Percentiles rank a stretch among this genome's conserved stretches.
phyloP scores from a whole-genome alignment of 2,113 vertebrate species.

The Thinocorus orbignyianus region DNA sequence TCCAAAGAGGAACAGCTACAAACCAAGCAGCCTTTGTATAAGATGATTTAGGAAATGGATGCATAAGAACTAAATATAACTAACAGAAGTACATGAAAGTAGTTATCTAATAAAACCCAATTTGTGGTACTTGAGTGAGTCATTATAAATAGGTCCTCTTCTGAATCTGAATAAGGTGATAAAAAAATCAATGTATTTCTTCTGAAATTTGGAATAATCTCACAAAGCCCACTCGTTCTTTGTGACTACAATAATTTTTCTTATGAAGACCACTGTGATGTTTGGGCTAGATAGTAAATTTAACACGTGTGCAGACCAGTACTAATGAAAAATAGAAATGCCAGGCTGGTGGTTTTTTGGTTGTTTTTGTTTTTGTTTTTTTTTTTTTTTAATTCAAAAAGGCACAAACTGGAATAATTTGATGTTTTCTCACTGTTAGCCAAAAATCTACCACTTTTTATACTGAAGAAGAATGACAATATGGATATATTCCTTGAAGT shows the following conservation, averaged over 20 bases:
- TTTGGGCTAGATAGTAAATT: background rate
- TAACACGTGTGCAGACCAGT: background rate
- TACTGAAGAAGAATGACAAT: background rate
- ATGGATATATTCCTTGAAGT: background rate
- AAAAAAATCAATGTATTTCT: background rate
- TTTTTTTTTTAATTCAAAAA: background rate
- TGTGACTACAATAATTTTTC: background rate
- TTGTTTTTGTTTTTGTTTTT: background rate
- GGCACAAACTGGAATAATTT: background rate
- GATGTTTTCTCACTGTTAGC: background rate
- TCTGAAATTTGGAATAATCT: background rate
- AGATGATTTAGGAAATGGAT: background rate
- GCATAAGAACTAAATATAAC: background rate
- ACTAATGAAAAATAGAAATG: background rate
- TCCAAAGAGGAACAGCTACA: background rate
- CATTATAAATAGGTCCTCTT: background rate
- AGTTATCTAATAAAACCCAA: background rate
- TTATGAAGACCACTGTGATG: background rate
- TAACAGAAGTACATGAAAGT: background rate
- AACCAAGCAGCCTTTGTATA: background rate
- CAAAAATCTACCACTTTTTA: background rate
- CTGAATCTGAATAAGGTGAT: background rate
- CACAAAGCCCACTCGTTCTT: background rate
- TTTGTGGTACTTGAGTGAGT: rapidly evolving
- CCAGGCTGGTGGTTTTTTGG: background rate